Conservation (phyloP, 92 coral and sea anemone species). For the Porites divaricata region DNA sequence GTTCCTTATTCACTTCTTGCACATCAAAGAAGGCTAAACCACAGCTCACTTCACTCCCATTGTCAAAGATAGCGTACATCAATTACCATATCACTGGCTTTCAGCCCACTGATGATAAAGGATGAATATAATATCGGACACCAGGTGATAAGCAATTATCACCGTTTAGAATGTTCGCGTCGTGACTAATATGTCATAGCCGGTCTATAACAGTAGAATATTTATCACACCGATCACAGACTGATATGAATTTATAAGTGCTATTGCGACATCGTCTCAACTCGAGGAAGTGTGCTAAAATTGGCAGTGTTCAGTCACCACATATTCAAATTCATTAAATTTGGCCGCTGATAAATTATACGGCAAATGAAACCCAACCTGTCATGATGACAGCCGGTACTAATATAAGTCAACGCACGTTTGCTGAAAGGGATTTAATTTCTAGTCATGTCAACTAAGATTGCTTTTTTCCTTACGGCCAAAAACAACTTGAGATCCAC, state of each 20-base stretch:
- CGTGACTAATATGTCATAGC: not conserved
- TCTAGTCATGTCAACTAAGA: not conserved
- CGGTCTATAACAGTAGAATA: not conserved
- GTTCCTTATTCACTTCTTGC: no score
- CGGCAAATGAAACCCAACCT: not conserved
- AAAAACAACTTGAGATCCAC: no score
- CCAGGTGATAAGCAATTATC: slow-evolving; percentile 10
- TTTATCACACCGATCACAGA: slow-evolving; percentile 19
- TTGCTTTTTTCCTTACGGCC: no score
- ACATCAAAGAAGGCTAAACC: not conserved
- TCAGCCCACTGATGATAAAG: slow-evolving; percentile 4
- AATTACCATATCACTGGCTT: slow-evolving; percentile 5
- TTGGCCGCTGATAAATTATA: not conserved
- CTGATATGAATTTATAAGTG: slow-evolving; percentile 6
- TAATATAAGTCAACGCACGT: not conserved
- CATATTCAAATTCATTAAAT: not conserved
- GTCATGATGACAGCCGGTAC: not conserved
- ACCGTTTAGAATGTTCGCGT: not conserved
- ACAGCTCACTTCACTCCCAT: not conserved
- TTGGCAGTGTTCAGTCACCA: not conserved
- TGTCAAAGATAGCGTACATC: not conserved
- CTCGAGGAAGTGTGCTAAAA: not conserved
- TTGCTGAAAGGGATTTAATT: not conserved
- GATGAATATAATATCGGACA: slow-evolving; percentile 6
- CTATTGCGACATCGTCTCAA: not conserved